Evolutionary conservation across 2,888 invertebrate genomes (phyloP).

Genomic region (Stenchaetothrips biformis): DNA sequence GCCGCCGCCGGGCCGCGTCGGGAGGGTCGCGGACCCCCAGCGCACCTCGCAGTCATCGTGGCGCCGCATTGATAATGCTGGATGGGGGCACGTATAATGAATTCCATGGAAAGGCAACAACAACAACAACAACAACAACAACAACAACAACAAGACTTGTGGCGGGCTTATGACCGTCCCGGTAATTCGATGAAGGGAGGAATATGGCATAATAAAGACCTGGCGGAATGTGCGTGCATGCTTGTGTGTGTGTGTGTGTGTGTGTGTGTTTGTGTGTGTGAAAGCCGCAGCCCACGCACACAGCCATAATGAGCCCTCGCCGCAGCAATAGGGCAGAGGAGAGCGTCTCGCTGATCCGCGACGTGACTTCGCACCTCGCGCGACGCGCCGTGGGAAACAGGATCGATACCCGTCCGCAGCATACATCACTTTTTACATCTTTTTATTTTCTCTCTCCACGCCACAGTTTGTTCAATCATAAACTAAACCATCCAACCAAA

Average conservation of each 20-base stretch:
- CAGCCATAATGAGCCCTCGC: neutral
- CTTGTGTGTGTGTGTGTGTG: neutral
- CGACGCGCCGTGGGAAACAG: no score
- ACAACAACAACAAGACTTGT: no score
- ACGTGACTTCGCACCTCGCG: no score
- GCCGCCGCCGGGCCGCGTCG: neutral
- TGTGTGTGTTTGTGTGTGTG: neutral
- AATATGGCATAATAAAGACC: neutral
- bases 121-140: no score
- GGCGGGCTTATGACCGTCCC: no score
- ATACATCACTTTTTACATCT: neutral
- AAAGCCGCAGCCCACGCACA: neutral
- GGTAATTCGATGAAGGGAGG: neutral
- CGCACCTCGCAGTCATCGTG: neutral
- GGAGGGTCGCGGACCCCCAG: neutral
- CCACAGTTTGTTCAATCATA: neutral
- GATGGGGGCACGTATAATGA: neutral
- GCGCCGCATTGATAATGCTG: neutral
- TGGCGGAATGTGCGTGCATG: neutral
- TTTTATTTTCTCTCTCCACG: neutral
- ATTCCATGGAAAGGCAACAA: neutral
- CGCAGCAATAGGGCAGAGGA: no score
- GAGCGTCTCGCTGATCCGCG: no score
- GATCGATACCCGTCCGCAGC: neutral
- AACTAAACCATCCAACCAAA: neutral